Evolutionary conservation across 2,888 invertebrate species (phyloP), one percentile per base, ranked within the genome.

Genomic region (Rhynchonema sp.): DNA sequence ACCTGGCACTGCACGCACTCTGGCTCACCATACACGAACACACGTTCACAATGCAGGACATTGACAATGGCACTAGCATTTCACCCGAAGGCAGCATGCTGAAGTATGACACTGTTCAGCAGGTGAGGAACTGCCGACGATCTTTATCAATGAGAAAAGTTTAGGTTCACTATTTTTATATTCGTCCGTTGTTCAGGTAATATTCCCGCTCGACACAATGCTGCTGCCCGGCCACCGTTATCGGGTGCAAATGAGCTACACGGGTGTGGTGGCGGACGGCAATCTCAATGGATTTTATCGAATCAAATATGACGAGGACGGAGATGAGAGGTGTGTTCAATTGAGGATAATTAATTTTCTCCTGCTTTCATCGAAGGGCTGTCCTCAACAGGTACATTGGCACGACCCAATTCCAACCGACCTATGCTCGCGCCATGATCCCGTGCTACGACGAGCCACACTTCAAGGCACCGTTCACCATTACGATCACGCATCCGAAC

Each of bases 381-480:
- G 38, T 38, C 38, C 38, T 13, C 38, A 38, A 17, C 38, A 66
- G 65, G 57, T 63, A 64, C 46, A 65, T 69, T 9, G 70, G 68
- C 1, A 65, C 68, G 26, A 67, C 70, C 28, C 70, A 71, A 62
- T 67, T 69, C 66, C 68, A 70, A 60, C 67, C 70, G 20, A 67
- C 67, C 1, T 67, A 67, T 59, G 70, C 70, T 1, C 62, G 70
- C 1, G 60, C 65, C 46, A 64, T 71, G 65, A 68, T 68, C 13
- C 70, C 70, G 20, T 71, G 68, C 59, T 68, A 68, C 56, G 70
- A 70, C 61, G 70, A 71, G 61, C 70, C 70, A 2, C 63, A 63
- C 1, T 66, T 65, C 58, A 70, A 70, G 59, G 62, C 27, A 60
- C 17, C 27, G 6, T 62, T 58, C 66, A 62, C 63, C 26, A 64